Evolutionary conservation across 2,888 invertebrate genomes (phyloP), one percentile per base, ranked within the genome.

Genomic region (Cosmia trapezina): DNA sequence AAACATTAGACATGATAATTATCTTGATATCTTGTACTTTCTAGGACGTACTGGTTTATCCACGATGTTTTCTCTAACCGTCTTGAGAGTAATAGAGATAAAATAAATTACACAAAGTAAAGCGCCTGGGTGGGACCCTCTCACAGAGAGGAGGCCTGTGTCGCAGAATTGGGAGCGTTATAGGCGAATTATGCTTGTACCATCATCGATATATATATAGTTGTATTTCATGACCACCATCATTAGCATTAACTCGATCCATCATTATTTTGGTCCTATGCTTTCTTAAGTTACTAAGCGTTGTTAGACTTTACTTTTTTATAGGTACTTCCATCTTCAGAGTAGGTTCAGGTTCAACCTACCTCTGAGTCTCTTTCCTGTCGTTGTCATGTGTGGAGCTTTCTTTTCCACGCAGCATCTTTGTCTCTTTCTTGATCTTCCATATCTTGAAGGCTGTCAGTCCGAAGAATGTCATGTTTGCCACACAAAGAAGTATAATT

Each of bases 341-440:
- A 62, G 5, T 12, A 54, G 33, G 14, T 53, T 22, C 4, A 51
- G 14, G 9, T 22, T n/a, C n/a, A n/a, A 66, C 69, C 76, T 82
- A 96, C 96, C 95, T 92, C 80, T 95, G 95, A 61, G 89, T 91
- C 43, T 96, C 95, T 37, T 90, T 93, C 28, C 92, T 89, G 7
- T 94, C 93, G 41, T 88, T 90, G 71, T 93, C 93, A 45, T 94
- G 93, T 11, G 90, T 93, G 19, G 93, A 91, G 70, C 94, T 95
- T 68, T 95, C 95, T 53, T 91, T 92, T 3, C 92, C 91, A 64
- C 93, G 93, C 6, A 96, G 88, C 19, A 94, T 92, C 0, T 91
- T 90, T 0, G 95, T 94, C 75, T 95, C 93, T 45, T 89, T 89
- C 75, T 94, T 94, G 62, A 95, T 94, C 73, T 92, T 89, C 0